phyloP scores from a whole-genome alignment of 30 jellyfish, hydroid and myxozoan species.

The Hydractinia symbiolongicarpus region DNA sequence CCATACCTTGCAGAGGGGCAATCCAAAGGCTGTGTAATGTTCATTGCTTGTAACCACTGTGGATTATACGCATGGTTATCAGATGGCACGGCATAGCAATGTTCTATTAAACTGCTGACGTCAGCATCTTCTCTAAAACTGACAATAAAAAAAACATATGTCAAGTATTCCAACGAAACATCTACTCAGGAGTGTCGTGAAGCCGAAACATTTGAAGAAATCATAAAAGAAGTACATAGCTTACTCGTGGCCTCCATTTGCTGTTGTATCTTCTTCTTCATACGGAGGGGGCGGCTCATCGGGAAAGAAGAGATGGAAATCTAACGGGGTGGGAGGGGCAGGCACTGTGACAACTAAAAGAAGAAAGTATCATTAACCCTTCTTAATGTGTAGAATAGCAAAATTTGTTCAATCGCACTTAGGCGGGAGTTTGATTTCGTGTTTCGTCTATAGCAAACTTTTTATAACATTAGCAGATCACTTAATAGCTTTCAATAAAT shows the following conservation, averaged over 20 bases:
- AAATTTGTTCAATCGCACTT: no score
- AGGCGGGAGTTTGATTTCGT: no score
- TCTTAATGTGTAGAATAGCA: no score
- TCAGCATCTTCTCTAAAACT: not conserved
- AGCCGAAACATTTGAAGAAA: not conserved
- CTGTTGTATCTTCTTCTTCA: not conserved
- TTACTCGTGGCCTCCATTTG: not conserved
- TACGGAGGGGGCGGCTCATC: constrained; percentile 5
- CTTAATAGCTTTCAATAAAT: no score
- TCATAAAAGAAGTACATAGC: not conserved
- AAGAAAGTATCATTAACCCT: no score
- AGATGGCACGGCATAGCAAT: not conserved
- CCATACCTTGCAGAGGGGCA: no score
- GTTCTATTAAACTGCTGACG: not conserved
- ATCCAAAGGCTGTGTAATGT: not conserved
- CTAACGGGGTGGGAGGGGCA: constrained; percentile 7
- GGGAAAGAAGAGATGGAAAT: not conserved
- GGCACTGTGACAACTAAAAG: no score
- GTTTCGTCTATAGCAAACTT: no score
- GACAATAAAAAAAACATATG: not conserved
- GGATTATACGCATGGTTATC: constrained; percentile 14
- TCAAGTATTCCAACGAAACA: not conserved
- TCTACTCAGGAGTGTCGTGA: not conserved
- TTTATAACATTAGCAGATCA: no score
- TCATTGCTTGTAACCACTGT: constrained; percentile 13